A percentile compares a stretch with the other conserved stretches of the same genome.
phyloP scores from a whole-genome alignment of 1,140 invertebrate species.

The Coptotermes formosanus region DNA sequence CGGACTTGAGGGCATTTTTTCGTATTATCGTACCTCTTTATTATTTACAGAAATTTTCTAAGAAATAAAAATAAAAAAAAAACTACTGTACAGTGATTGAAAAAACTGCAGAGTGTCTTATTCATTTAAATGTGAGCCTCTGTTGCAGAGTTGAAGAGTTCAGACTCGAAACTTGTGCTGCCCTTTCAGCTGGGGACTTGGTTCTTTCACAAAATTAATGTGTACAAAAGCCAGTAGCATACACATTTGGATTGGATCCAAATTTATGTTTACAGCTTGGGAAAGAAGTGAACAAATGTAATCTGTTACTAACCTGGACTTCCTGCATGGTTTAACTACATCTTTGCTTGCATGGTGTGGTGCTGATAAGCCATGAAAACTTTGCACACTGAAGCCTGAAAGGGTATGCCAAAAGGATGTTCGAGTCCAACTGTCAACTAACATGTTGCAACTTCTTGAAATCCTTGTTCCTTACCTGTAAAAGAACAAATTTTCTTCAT shows the following conservation, averaged over 20 bases:
- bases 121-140: conserved; percentile 27
- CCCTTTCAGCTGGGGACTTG: conserved; percentile 31
- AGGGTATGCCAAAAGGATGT: conserved; percentile 29
- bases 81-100: conserved; percentile 25
- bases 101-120: conserved; percentile 27
- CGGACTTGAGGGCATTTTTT: conserved; percentile 27
- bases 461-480: neutral
- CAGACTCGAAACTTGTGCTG: conserved; percentile 29
- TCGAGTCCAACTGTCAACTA: conserved; percentile 31
- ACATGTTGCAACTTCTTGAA: conserved; percentile 24
- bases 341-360: conserved; percentile 21
- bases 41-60: conserved; percentile 30
- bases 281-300: neutral
- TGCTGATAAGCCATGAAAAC: neutral
- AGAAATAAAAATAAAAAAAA: conserved; percentile 18
- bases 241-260: neutral
- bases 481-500: conserved; percentile 1
- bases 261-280: conserved; percentile 1
- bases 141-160: conserved; percentile 33
- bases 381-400: conserved; percentile 28
- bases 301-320: neutral
- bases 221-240: neutral
- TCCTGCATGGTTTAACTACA: conserved; percentile 15
- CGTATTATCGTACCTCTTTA: conserved; percentile 29
- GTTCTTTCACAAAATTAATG: conserved; percentile 10